These are phyloP conservation scores for Morus bassanus DNA, from an alignment of 2,797 vertebrate genomes.

Conservation along the genomic window DNA sequence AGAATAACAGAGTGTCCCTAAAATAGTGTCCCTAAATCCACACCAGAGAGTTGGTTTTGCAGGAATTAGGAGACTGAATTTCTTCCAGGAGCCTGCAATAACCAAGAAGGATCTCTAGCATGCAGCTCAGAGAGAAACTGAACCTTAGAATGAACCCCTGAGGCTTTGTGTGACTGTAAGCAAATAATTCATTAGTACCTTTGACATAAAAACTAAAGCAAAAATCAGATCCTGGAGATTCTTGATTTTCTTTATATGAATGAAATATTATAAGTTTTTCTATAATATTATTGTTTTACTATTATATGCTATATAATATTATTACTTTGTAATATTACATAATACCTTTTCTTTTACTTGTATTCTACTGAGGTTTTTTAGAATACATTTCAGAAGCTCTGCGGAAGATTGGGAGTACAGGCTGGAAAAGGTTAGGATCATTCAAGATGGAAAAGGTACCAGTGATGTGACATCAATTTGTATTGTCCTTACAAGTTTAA, in stretches of 20 bases:
- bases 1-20: background rate
- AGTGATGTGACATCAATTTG: background rate
- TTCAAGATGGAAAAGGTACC: background rate
- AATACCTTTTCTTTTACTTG: background rate
- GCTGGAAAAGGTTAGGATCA: background rate
- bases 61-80: background rate
- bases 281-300: background rate
- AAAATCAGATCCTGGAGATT: background rate
- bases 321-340: background rate
- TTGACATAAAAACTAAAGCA: background rate
- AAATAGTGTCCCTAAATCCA: background rate
- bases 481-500: background rate
- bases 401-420: background rate
- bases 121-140: background rate
- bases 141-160: background rate
- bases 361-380: background rate
- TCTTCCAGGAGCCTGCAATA: background rate
- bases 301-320: background rate
- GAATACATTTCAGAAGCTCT: background rate
- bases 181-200: background rate
- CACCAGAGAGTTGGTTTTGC: background rate
- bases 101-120: background rate
- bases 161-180: background rate
- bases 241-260: background rate
- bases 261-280: background rate